A percentile compares a stretch with the other conserved stretches of the same genome.
These are phyloP conservation scores for Antennarius maculatus DNA, from an alignment of 2,797 vertebrate genomes.

Conservation along the genomic window DNA sequence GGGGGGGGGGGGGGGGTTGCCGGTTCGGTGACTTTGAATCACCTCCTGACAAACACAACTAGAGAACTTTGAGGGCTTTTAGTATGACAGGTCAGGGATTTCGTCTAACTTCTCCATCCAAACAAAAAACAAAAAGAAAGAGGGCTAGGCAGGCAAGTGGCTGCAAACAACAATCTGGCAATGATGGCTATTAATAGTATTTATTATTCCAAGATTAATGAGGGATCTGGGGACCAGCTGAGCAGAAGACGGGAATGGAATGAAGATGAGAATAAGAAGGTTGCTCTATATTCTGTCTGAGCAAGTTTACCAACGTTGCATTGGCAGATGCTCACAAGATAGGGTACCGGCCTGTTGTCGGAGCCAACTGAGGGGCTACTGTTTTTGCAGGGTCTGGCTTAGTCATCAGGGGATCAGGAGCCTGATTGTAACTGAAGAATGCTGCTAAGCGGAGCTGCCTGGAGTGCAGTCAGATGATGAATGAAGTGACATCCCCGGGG, in stretches of 20 bases:
- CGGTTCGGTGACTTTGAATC: conserved; percentile 51
- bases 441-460: conserved; percentile 50
- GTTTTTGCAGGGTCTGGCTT: conserved; percentile 70
- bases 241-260: background rate
- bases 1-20: conserved; percentile 26
- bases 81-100: conserved; percentile 47
- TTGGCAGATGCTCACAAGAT: conserved; percentile 29
- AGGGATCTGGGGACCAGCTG: background rate
- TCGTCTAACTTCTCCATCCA: conserved; percentile 36
- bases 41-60: conserved; percentile 53
- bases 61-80: conserved; percentile 42
- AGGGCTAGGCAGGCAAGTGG: background rate
- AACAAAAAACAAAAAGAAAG: background rate
- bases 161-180: background rate
- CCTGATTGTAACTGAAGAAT: conserved; percentile 76
- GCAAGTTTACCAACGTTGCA: conserved; percentile 13
- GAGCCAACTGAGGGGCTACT: conserved; percentile 52
- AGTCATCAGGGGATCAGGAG: conserved; percentile 72
- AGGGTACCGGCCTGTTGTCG: conserved; percentile 33
- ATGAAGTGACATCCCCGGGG: conserved; percentile 71
- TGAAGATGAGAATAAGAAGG: background rate
- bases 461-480: conserved; percentile 69
- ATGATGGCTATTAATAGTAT: background rate
- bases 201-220: background rate
- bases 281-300: background rate